Evolutionary conservation across 2,797 vertebrate species (phyloP), one percentile per base, ranked within the genome.

Genomic region (Sebastes oblongus): DNA sequence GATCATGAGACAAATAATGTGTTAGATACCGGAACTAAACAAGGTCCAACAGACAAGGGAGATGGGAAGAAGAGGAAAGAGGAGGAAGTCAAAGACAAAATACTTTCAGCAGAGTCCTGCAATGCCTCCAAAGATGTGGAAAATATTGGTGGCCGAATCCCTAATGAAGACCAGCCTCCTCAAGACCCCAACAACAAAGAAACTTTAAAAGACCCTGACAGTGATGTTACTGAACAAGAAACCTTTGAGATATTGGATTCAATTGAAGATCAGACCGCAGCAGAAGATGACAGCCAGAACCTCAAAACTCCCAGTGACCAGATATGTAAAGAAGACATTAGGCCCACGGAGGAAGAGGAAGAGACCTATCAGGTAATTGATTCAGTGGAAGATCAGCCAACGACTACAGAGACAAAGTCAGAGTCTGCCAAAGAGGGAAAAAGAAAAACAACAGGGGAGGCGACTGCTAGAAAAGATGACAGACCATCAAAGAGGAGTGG

Each of bases 191-290:
- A 62, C 1, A 50, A 61, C 11, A 22, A 52, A 72, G 52, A 75
- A 13, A 6, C 52, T 6, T 11, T n/a, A 2, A 70, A 66, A 7
- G 52, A 65, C 5, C 5, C 18, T 10, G 84, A 62, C 8, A 30
- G 5, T 24, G 58, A 54, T 12, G 36, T 13, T 3, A 6, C 30
- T 6, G 72, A 83, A 34, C 60, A 81, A 59, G 76, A 88, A 30
- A 50, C 77, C 20, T 91, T 87, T 76, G 72, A 92, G 62, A 77
- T 89, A 16, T 8, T 90, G 18, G 89, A 90, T 78, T 91, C 91
- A 7, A 61, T 78, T 4, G 85, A 84, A 12, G 82, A 85, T 70
- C 70, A 79, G 34, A 75, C n/a, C 0, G 20, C 34, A 29, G 39
- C 55, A 14, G 75, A 89, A 29, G 72, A 86, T 5, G 42, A 58